A percentile compares a stretch with the other conserved stretches of the same genome.
phyloP scores from a whole-genome alignment of 2,888 invertebrate species.

The Melieria crassipennis region DNA sequence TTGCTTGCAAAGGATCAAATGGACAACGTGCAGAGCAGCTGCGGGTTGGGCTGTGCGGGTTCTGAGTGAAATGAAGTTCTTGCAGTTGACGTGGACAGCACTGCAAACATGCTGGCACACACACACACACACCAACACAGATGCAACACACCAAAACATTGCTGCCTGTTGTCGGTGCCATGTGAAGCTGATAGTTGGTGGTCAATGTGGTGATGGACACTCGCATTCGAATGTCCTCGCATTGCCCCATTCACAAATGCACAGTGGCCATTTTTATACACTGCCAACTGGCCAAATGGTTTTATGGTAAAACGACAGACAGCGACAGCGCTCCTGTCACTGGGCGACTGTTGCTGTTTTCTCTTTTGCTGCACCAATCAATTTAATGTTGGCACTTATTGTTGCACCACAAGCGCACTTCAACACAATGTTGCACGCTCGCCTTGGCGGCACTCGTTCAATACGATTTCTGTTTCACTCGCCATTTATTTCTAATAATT shows the following conservation, averaged over 20 bases:
- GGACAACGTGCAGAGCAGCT: not conserved
- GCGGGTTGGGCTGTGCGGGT: not conserved
- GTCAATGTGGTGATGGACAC: too few species aligned
- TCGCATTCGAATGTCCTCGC: not conserved
- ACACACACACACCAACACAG: not conserved
- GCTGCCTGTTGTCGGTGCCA: not conserved
- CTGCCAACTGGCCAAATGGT: slow-evolving; percentile 33
- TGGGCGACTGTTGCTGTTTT: not conserved
- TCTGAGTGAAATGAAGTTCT: not conserved
- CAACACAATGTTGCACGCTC: too few species aligned
- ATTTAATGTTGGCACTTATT: too few species aligned
- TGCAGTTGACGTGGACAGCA: slow-evolving; percentile 4
- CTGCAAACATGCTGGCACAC: not conserved
- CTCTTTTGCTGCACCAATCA: not conserved
- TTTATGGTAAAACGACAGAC: slow-evolving; percentile 28
- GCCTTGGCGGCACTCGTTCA: not conserved
- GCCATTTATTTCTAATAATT: not conserved
- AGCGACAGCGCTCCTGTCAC: not conserved
- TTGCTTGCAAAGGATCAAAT: slow-evolving; percentile 28
- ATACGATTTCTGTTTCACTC: not conserved
- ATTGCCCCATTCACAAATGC: not conserved
- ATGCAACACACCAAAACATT: not conserved
- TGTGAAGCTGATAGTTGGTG: too few species aligned
- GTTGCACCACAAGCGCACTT: too few species aligned
- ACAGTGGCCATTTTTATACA: not conserved